Base-by-base conservation (phyloP, 2,113 vertebrate species). In the Sphaerodactylus townsendi region DNA sequence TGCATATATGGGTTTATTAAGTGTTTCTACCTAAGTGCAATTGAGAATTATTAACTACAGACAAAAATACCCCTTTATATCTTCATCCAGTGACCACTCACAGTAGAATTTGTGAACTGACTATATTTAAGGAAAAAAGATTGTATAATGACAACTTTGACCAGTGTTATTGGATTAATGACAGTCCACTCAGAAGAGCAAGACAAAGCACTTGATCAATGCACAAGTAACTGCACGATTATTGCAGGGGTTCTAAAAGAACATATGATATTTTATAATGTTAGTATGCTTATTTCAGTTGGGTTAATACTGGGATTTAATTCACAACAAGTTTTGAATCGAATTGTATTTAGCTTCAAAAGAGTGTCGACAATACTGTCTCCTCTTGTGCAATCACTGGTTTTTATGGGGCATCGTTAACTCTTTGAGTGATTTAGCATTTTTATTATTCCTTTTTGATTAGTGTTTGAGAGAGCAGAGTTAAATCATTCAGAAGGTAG, bases 331-430 rank as follows among this genome's bases (percentile, higher is more conserved):
- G 44, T 68, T 80, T 68, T 50, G 44, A 48, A 65, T 37, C 14
- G 46, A 33, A 35, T 79, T 79, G 66, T 50, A 33, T 66, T 50
- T 41, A 15, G n/a, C 50, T 79, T 79, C 44, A 68, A 64, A 79
- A 79, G 64, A 44, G 19, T 37, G 13, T 66, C 44, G 35, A 68
- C 33, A 80, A 69, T 15, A 2, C 65, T 46, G 25, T 50, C 65
- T 80, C n/a, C 65, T 69, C 65, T 69, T 50, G 33, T 37, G 25
- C 78, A 80, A 69, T 50, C 78, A 80, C 65, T 69, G 78, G 7
- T 80, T 69, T 76, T 80, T 69, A 80, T 80, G 66, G 65, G n/a
- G 14, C n/a, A 25, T 48, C 35, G 65, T 80, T 80, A 80, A 69
- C 78, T 69, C 78, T 80, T 69, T 4, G 46, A 50, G 62, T 80